Evolutionary conservation across 2,888 invertebrate genomes (phyloP).

Genomic region (Metellina segmentata): DNA sequence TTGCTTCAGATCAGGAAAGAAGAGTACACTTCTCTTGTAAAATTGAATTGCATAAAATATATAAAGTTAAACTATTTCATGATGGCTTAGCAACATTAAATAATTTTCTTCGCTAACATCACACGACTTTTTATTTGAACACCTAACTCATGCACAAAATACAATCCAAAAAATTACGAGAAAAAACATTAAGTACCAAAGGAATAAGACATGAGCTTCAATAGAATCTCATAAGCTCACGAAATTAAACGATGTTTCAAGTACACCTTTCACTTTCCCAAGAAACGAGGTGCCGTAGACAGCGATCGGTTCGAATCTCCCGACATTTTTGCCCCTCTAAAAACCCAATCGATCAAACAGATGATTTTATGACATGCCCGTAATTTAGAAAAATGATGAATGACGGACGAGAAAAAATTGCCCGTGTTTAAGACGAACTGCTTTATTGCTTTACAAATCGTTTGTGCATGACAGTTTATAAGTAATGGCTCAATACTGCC

Average conservation of each 20-base stretch:
- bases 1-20: too few relatives aligned
- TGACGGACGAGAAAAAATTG: constrained; percentile 18
- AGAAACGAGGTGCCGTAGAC: background rate
- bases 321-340: background rate
- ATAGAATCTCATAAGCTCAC: background rate
- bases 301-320: background rate
- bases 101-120: too few relatives aligned
- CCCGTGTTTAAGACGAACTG: constrained; percentile 33
- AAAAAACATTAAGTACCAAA: too few relatives aligned
- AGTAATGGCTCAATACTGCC: constrained; percentile 16
- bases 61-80: too few relatives aligned
- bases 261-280: background rate
- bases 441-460: constrained; percentile 61
- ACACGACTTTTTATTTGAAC: too few relatives aligned
- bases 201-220: too few relatives aligned
- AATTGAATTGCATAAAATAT: too few relatives aligned
- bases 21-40: too few relatives aligned
- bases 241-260: background rate
- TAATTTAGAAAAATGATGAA: constrained; percentile 73
- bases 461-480: constrained; percentile 41
- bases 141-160: too few relatives aligned
- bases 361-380: constrained; percentile 55
- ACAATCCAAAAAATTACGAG: too few relatives aligned
- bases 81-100: too few relatives aligned
- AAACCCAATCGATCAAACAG: constrained; percentile 59